Conservation (phyloP, 2,888 invertebrate genomes). For the Sthenelais limicola region DNA sequence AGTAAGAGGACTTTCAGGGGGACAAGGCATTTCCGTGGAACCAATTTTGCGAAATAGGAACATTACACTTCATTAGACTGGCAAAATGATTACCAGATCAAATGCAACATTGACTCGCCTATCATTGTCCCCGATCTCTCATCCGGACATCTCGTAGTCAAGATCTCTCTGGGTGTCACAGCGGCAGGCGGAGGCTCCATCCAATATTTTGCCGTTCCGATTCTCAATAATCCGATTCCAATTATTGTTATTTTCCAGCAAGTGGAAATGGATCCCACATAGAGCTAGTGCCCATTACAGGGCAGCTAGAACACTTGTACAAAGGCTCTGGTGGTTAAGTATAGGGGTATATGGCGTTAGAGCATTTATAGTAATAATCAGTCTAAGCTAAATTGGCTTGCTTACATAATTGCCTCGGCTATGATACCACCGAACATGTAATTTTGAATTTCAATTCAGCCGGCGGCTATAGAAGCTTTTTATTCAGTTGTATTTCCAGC, state of each 20-base stretch:
- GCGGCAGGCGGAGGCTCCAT: no score
- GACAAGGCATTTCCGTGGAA: no score
- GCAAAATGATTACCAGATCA: constrained; percentile 28
- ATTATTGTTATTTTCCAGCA: no score
- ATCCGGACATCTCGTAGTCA: neutral
- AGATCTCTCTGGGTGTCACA: neutral
- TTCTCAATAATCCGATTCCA: constrained; percentile 1
- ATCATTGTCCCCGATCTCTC: neutral
- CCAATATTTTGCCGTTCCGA: neutral
- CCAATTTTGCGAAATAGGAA: constrained; percentile 9
- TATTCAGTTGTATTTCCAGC: no score
- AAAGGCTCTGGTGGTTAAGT: neutral
- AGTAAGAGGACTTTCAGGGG: no score
- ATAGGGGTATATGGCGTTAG: neutral
- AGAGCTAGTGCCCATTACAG: no score
- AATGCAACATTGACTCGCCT: neutral
- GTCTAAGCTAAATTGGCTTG: neutral
- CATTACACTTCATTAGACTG: constrained; percentile 16
- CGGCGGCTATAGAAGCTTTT: no score
- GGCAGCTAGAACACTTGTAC: no score
- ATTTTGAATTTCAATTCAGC: constrained; percentile 7
- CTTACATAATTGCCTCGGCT: constrained; percentile 19
- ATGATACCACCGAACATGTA: constrained; percentile 9
- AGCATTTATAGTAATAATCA: neutral
- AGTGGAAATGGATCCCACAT: no score